Evolutionary conservation across 2,113 vertebrate species (phyloP).

Genomic region (Prinia subflava): DNA sequence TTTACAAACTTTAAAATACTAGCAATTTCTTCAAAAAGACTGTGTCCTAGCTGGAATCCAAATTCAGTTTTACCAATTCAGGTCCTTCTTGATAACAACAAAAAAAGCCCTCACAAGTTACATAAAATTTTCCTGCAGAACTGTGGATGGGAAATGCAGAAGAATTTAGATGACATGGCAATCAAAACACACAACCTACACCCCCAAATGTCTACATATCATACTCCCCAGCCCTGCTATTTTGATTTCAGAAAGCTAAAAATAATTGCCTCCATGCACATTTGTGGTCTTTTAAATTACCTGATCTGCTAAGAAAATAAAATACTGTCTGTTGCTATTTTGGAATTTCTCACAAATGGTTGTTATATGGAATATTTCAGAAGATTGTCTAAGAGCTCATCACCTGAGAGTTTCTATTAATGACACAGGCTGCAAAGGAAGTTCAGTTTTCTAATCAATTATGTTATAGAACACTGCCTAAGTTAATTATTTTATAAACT

Average conservation of each 20-base stretch:
- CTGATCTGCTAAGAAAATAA: neutral
- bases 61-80: neutral
- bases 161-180: neutral
- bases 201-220: neutral
- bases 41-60: neutral
- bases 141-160: neutral
- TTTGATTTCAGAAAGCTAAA: neutral
- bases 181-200: neutral
- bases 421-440: neutral
- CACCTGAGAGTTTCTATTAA: neutral
- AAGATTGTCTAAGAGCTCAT: neutral
- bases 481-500: constrained; percentile 1
- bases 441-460: neutral
- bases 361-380: neutral
- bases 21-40: neutral
- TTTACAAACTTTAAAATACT: neutral
- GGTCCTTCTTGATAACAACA: neutral
- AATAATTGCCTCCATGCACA: neutral
- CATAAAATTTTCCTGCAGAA: neutral
- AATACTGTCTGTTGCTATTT: neutral
- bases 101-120: neutral
- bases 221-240: neutral
- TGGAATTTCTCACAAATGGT: neutral
- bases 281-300: neutral
- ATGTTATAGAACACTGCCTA: neutral